Base-by-base conservation (phyloP, 2,888 invertebrate species). In the Xiphydria camelus region DNA sequence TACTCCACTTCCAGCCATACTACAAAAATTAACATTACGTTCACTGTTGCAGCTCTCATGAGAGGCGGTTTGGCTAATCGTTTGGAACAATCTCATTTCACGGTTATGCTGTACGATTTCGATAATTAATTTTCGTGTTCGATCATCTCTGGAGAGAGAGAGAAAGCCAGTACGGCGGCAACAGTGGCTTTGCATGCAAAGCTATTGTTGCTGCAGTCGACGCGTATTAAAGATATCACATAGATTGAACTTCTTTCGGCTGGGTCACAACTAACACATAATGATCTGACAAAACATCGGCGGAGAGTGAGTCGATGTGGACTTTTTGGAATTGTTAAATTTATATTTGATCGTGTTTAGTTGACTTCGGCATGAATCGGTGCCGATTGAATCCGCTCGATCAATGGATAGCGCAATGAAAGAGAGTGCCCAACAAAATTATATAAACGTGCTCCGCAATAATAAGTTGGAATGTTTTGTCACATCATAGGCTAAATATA, bases 1-100 rank as follows among this genome's bases (percentile, higher is more conserved):
- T 86, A 87, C 92, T 93, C 88, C 91, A 88, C 85, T 91, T 91
- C 94, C 94, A 93, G 85, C 89, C 90, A 85, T 86, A 90, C 91
- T 91, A 80, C 71, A 79, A 77, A 77, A 77, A 77, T 77, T 76
- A 71, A 73, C 75, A 75, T 64, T 57, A 67, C 55, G 50, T 67
- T 68, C 63, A 68, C 63, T 65, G 61, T 64, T 36, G 37, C 22
- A 21, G 38, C 33, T 37, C 20, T 23, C 26, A 49, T 44, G 22
- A n/a, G n/a, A n/a, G n/a, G 33, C 10, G 14, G 21, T 40, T 37
- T 38, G 18, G n/a, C 14, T 38, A 33, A 32, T 20, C 14, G 31
- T 15, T 26, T 38, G 25, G 7, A 10, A 33, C 34, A 22, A 35
- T 41, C 34, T 14, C 35, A 23, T 18, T 29, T 29, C 12, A 14